These are phyloP conservation scores for Lutraria lutraria DNA, from an alignment of 2,888 invertebrate genomes.

Conservation along the genomic window DNA sequence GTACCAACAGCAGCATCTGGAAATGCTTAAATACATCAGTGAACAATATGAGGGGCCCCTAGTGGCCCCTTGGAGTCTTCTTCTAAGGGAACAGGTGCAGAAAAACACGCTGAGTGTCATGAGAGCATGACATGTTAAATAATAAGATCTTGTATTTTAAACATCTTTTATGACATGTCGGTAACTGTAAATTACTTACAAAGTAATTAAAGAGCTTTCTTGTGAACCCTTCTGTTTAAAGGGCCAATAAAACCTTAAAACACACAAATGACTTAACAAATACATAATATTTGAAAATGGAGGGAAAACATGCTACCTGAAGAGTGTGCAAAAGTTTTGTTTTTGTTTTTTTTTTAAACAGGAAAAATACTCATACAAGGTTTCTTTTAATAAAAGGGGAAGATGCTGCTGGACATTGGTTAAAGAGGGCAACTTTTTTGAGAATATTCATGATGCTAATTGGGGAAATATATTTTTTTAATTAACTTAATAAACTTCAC, in stretches of 20 bases:
- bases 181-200: constrained; percentile 19
- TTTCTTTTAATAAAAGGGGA: too few relatives aligned
- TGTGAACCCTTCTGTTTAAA: not conserved
- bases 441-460: too few relatives aligned
- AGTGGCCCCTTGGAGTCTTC: constrained; percentile 20
- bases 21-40: not conserved
- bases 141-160: constrained; percentile 23
- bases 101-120: constrained; percentile 38
- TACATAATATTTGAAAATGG: not conserved
- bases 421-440: too few relatives aligned
- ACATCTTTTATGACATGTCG: constrained; percentile 10
- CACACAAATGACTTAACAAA: constrained; percentile 1
- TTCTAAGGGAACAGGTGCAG: constrained; percentile 35
- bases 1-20: not conserved
- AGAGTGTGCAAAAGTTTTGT: too few relatives aligned
- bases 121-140: constrained; percentile 33
- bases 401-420: too few relatives aligned
- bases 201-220: constrained; percentile 5
- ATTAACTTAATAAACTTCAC: too few relatives aligned
- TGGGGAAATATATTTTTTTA: too few relatives aligned
- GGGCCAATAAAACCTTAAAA: not conserved
- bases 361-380: too few relatives aligned
- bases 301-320: not conserved
- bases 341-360: too few relatives aligned
- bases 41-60: constrained; percentile 4